Base-by-base conservation (phyloP, 2,797 vertebrate species). In the Valencia hispanica region DNA sequence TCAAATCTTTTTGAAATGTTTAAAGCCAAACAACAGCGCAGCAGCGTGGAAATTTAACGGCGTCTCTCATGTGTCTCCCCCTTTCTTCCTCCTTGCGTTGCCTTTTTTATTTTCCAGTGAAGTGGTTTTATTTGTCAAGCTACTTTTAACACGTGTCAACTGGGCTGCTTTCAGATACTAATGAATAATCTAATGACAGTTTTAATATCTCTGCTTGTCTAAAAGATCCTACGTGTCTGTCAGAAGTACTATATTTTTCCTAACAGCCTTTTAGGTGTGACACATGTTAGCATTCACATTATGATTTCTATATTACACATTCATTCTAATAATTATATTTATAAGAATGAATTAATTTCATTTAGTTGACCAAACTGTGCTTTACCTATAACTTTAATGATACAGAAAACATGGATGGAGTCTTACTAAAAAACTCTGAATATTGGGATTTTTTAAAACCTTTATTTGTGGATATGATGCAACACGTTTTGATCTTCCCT, bases 171-270 rank as follows among this genome's bases (percentile, higher is more conserved):
- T 84, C 61, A 85, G 87, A 88, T 68, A 51, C 87, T 94, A 92
- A 95, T 86, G 84, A 93, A 92, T 87, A 91, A 87, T 85, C 88
- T 92, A 93, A 92, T 89, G 91, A 93, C 93, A 87, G 84, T 86
- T 89, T 88, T 85, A 85, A 91, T 93, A 86, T 90, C 86, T 84
- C 69, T 68, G 57, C 70, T 85, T 79, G 81, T 89, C 87, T 89
- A 74, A 72, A 77, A 86, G 80, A 94, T 93, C 87, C 78, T 80
- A 90, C 78, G 87, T 84, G 80, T 87, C 85, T 92, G 80, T 86
- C 74, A 82, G 17, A 70, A 22, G 30, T 79, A 65, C 61, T 75
- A 20, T 76, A 86, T 84, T 43, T 45, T 25, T 83, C 71, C 76
- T 80, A 65, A 74, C 69, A 66, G 70, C 70, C 50, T 77, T 68